Percentiles rank a stretch among this genome's conserved stretches.
Conservation (phyloP, 1,140 invertebrate genomes). For the Bombus turneri region DNA sequence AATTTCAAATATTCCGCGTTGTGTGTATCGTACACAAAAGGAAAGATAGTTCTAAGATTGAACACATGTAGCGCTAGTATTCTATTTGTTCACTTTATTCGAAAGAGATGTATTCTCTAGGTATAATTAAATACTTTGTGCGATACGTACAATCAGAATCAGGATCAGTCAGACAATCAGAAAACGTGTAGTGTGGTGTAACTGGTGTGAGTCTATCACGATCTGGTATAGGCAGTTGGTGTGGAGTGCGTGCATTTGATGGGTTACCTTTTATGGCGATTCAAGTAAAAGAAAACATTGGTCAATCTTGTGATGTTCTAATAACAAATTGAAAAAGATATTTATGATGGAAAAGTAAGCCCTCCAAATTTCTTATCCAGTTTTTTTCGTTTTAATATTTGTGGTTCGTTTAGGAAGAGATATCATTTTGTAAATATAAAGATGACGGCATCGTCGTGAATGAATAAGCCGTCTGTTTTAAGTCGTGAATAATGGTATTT, state of each 20-base stretch:
- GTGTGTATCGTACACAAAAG: background rate
- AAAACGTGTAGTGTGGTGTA: too few species aligned
- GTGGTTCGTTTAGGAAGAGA: conserved; percentile 14
- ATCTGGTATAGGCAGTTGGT: conserved; percentile 27
- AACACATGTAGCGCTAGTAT: background rate
- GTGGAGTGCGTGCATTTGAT: conserved; percentile 59
- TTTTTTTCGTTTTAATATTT: background rate
- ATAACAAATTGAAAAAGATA: conserved; percentile 36
- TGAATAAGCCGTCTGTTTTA: conserved; percentile 53
- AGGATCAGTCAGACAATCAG: background rate
- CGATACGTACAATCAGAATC: background rate
- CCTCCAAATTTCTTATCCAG: background rate
- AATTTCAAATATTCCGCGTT: background rate
- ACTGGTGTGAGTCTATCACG: conserved; percentile 8
- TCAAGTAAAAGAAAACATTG: conserved; percentile 71
- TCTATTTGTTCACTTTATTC: background rate
- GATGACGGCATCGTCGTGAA: conserved; percentile 73
- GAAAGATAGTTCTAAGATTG: background rate
- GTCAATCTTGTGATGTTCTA: conserved; percentile 71
- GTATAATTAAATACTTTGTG: background rate
- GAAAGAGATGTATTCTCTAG: background rate
- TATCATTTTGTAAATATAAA: conserved; percentile 72
- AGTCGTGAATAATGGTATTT: conserved; percentile 6
- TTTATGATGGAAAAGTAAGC: conserved; percentile 36
- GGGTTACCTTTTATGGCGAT: conserved; percentile 82